Percentiles rank a stretch among this genome's conserved stretches.
phyloP scores from a whole-genome alignment of 2,888 invertebrate genomes.

The Rhagonycha fulva region DNA sequence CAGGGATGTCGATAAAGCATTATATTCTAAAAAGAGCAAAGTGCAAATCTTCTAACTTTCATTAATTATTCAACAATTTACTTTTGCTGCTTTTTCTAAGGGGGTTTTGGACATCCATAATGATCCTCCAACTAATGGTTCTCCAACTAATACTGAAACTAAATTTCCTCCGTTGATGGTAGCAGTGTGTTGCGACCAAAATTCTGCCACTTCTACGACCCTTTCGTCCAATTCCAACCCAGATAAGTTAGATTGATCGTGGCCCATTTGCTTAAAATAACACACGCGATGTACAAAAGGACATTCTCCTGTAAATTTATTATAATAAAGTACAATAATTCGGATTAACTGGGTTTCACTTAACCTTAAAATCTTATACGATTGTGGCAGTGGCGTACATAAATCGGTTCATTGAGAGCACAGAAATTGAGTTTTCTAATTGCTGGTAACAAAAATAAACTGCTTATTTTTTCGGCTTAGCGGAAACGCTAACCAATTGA shows the following conservation, averaged over 20 bases:
- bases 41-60: conserved; percentile 13
- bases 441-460: too few species aligned
- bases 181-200: conserved; percentile 74
- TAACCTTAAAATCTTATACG: background rate
- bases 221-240: conserved; percentile 77
- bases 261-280: conserved; percentile 67
- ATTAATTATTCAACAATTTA: conserved; percentile 44
- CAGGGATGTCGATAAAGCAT: conserved; percentile 86
- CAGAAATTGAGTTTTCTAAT: too few species aligned
- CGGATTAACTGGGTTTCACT: background rate
- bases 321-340: background rate
- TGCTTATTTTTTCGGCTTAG: too few species aligned
- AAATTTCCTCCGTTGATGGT: conserved; percentile 63
- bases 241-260: conserved; percentile 71
- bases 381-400: background rate
- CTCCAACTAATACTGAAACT: conserved; percentile 77
- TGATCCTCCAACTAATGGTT: conserved; percentile 66
- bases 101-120: conserved; percentile 70
- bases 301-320: background rate
- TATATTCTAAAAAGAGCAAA: conserved; percentile 68
- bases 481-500: too few species aligned
- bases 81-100: conserved; percentile 78
- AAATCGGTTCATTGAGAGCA: too few species aligned
- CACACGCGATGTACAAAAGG: background rate
- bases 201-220: conserved; percentile 76